Base-by-base conservation (phyloP, 2,797 vertebrate genomes). In the Premnoplex brunnescens region DNA sequence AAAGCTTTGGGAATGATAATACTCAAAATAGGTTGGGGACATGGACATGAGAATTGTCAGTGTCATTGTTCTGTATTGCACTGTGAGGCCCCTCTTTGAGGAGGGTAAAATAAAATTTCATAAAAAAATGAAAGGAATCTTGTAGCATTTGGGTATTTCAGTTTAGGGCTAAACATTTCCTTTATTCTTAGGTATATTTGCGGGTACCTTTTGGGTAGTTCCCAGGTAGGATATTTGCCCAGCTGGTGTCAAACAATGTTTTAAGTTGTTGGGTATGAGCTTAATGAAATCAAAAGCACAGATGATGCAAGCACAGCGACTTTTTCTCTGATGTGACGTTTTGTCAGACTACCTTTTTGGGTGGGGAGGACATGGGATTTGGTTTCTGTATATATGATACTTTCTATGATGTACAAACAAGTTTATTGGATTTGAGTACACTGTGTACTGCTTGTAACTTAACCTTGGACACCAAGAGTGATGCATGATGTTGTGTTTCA, bases 41-140 rank as follows among this genome's bases (percentile, higher is more conserved):
- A 23, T 0, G 0, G 64, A 63, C 1, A 1, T 41, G 66, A 74
- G 62, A 76, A 26, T 28, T 78, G 44, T 39, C 0, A 0, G 5
- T 76, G 48, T 58, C 5, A 3, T 49, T 36, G 78, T 59, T 85
- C 78, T 67, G 71, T 51, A 51, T 54, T 85, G 78, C 86, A 76
- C 77, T 91, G 36, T 23, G 43, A 79, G 44, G 49, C 56, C 56
- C 32, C 69, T 75, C 59, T 80, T 54, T 74, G 63, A 77, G 79
- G 75, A 60, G 64, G 23, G 44, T 18, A 46, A 55, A 82, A 58
- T 37, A 37, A 52, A 77, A 46, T 49, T 43, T 43, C 26, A 9
- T 54, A 55, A 55, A 60, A 75, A 62, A 19, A 36, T 4, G 5
- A 64, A 80, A 14, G 28, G 18, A 87, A 46, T 51, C 36, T 58